Base-by-base conservation (phyloP, 2,888 invertebrate genomes). In the Galerucella pusilla region DNA sequence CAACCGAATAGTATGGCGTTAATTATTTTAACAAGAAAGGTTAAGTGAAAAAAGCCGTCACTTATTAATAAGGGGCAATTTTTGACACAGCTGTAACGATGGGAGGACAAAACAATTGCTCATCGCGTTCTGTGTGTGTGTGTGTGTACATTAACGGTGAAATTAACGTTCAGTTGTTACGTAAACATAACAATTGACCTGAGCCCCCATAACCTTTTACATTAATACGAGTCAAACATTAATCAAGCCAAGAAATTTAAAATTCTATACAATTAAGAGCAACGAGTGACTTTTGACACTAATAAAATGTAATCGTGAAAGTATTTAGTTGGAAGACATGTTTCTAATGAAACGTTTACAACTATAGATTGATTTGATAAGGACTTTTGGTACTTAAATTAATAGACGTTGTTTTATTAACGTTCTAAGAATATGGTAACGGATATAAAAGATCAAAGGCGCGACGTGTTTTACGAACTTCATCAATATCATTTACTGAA, bases 141-240 rank as follows among this genome's bases (percentile, higher is more conserved):
- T 42, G 1, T 9, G 1, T 70, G 64, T 65, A 54, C 70, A 66
- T 70, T 67, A 76, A 76, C 76, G 76, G 76, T 76, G 71, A 73
- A 66, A 49, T 75, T 70, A 74, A 63, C 63, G 63, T 63, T 63
- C 35, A 35, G 67, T 77, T 75, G 83, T 84, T 84, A 85, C 84
- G 84, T 84, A 85, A 85, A 85, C 85, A 85, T 73, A 82, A 80
- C 79, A 84, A 83, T 85, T 85, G 84, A 85, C 83, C 83, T 82
- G 77, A 49, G 79, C 82, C 80, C 82, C 81, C 80, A 77, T 84
- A 82, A 84, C 83, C 84, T 83, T 49, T 75, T 84, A 78, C 81
- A 85, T 85, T 85, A 83, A 83, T 83, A 76, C 80, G 84, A 84
- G 84, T 85, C 84, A 85, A 84, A 82, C 83, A 80, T 74, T 78